Percentiles rank a stretch among this genome's conserved stretches.
Conservation (phyloP, 2,797 vertebrate genomes). For the Alca torda region DNA sequence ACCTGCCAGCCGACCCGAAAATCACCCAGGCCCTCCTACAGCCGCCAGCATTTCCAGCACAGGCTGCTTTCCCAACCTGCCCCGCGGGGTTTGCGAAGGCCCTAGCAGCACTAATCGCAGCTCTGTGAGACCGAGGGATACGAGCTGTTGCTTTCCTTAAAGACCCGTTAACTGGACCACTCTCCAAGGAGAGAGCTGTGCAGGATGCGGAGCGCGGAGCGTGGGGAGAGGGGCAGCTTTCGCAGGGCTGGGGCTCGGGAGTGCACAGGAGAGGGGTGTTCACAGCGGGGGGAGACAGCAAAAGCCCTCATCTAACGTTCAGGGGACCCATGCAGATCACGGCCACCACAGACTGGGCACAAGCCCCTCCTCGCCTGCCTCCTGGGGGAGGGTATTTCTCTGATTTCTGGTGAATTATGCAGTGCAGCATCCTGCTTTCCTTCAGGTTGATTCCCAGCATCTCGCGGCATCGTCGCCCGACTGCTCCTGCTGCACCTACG, state of each 20-base stretch:
- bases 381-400: neutral
- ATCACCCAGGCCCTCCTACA: neutral
- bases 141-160: neutral
- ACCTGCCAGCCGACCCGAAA: neutral
- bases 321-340: fast-evolving
- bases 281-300: fast-evolving
- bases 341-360: neutral
- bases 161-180: neutral
- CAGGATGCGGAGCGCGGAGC: neutral
- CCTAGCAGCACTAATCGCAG: neutral
- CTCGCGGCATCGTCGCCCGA: fast-evolving
- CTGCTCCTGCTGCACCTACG: neutral
- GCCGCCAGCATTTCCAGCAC: neutral
- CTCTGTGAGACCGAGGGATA: neutral
- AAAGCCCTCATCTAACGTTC: neutral
- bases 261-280: neutral
- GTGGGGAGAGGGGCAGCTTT: neutral
- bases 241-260: neutral
- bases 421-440: neutral
- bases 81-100: neutral
- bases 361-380: neutral
- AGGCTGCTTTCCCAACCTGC: neutral
- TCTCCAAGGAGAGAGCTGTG: neutral
- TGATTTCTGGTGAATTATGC: neutral
- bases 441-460: neutral